Conservation (phyloP, 1,140 invertebrate species). For the Berghia stephanieae region DNA sequence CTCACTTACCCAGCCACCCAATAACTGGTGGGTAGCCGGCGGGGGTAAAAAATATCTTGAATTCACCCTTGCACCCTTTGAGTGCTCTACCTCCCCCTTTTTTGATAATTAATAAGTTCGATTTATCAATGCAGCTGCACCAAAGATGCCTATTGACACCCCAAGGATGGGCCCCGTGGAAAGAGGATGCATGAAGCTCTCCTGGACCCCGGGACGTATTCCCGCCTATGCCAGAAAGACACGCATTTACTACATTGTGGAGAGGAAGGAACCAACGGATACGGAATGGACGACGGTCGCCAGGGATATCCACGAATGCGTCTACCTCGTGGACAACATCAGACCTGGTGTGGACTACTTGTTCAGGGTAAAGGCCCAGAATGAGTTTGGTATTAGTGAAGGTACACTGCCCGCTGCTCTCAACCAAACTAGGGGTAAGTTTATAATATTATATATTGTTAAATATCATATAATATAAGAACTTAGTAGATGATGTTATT, state of each 20-base stretch:
- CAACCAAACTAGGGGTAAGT: conserved; percentile 53
- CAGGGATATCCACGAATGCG: conserved; percentile 40
- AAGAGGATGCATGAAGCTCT: conserved; percentile 81
- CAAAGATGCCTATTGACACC: conserved; percentile 75
- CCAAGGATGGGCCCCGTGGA: conserved; percentile 90
- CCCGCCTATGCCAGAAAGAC: conserved; percentile 59
- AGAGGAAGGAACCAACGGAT: conserved; percentile 52
- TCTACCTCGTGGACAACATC: conserved; percentile 46
- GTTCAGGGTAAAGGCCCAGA: conserved; percentile 94
- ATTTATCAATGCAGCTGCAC: conserved; percentile 75
- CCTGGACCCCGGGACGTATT: conserved; percentile 87
- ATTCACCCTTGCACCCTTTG: neutral
- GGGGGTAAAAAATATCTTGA: no score
- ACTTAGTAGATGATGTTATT: no score
- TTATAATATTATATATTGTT: no score
- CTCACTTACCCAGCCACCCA: no score
- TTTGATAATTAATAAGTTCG: conserved; percentile 36
- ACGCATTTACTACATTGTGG: conserved; percentile 57
- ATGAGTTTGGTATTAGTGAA: conserved; percentile 74
- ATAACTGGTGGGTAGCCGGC: no score
- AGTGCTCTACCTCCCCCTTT: neutral
- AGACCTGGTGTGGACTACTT: conserved; percentile 73
- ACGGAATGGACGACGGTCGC: conserved; percentile 44
- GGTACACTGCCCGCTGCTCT: conserved; percentile 64
- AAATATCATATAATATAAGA: no score